These are phyloP conservation scores for Chloromyia formosa DNA, from an alignment of 2,888 invertebrate genomes.

Conservation along the genomic window DNA sequence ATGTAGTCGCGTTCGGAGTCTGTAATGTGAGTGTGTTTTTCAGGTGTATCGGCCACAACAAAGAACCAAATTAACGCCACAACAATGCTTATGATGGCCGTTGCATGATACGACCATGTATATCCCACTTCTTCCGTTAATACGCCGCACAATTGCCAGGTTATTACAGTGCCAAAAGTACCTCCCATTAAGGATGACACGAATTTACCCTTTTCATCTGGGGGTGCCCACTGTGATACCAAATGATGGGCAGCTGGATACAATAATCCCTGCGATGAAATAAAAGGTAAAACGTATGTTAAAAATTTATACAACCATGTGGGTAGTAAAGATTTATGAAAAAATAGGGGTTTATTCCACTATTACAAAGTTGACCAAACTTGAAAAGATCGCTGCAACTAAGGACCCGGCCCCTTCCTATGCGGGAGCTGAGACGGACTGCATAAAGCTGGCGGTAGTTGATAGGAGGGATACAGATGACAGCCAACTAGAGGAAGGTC, in stretches of 20 bases:
- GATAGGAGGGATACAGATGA: too few species aligned
- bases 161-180: slow-evolving; percentile 75
- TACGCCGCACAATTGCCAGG: slow-evolving; percentile 74
- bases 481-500: too few species aligned
- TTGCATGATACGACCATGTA: slow-evolving; percentile 74
- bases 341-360: too few species aligned
- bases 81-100: slow-evolving; percentile 67
- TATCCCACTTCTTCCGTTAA: slow-evolving; percentile 72
- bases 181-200: slow-evolving; percentile 78
- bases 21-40: slow-evolving; percentile 70
- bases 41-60: slow-evolving; percentile 72
- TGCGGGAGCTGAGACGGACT: too few species aligned
- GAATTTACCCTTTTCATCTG: slow-evolving; percentile 78
- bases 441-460: too few species aligned
- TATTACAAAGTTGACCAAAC: too few species aligned
- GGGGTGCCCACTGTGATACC: slow-evolving; percentile 78
- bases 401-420: too few species aligned
- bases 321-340: not conserved
- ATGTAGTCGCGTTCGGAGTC: slow-evolving; percentile 73
- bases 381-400: too few species aligned
- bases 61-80: slow-evolving; percentile 72
- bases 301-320: not conserved
- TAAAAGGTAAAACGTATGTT: not conserved
- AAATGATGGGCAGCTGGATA: slow-evolving; percentile 73
- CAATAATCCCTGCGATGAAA: slow-evolving; percentile 66